A percentile compares a stretch with the other conserved stretches of the same genome.
These are phyloP conservation scores for honey bee (Apis mellifera) DNA, from an alignment of 1,140 invertebrate species.

Conservation along the genomic window DNA sequence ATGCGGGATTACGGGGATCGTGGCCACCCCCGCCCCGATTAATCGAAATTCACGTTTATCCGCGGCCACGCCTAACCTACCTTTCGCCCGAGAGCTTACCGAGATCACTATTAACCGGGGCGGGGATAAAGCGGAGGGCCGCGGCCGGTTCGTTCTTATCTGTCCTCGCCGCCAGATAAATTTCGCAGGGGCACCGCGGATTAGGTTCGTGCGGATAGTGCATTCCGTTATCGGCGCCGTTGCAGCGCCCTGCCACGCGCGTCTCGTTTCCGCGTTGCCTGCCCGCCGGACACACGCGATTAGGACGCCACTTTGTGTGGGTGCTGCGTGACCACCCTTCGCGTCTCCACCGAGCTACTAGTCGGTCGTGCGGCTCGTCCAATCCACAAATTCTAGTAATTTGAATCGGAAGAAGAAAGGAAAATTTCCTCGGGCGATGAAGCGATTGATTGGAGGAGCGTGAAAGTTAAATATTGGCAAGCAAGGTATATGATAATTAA, in stretches of 20 bases:
- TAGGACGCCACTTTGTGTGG: conserved; percentile 11
- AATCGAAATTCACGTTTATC: conserved; percentile 56
- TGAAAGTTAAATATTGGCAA: too few species aligned
- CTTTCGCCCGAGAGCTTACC: conserved; percentile 66
- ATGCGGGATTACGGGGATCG: conserved; percentile 46
- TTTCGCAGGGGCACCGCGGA: conserved; percentile 63
- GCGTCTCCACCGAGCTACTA: neutral
- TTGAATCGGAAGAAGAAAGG: too few species aligned
- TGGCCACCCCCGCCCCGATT: conserved; percentile 39
- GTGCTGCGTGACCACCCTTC: conserved; percentile 29
- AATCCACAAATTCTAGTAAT: too few species aligned
- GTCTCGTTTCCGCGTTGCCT: conserved; percentile 36
- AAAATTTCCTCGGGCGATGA: too few species aligned
- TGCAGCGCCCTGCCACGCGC: conserved; percentile 52
- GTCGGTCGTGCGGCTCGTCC: too few species aligned
- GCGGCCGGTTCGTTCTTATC: conserved; percentile 59
- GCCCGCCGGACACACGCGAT: conserved; percentile 41
- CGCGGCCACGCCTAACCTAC: conserved; percentile 51
- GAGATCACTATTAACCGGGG: conserved; percentile 66
- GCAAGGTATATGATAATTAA: too few species aligned
- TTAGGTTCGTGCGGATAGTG: conserved; percentile 68
- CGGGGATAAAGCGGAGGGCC: conserved; percentile 60
- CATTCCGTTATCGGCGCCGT: conserved; percentile 63
- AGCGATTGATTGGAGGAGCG: too few species aligned
- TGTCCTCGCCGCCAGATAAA: conserved; percentile 62